Evolutionary conservation across 2,888 invertebrate species (phyloP), one percentile per base, ranked within the genome.

Genomic region (Elegia similella): DNA sequence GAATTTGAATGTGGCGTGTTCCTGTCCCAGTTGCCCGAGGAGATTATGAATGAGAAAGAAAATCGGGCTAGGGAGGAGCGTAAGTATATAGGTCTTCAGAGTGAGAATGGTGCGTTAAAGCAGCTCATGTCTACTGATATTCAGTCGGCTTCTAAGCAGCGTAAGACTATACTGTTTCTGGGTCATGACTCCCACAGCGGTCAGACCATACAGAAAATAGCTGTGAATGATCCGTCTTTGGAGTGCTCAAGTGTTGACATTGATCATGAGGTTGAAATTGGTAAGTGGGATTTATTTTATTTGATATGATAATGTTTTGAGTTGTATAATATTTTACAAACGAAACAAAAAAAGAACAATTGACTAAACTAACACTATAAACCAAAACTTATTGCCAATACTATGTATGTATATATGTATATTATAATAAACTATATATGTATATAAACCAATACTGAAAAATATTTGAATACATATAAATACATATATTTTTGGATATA

Each of bases 201-300:
- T 0, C 84, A 85, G 64, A 89, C 89, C 0, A 79, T 89, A n/a
- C 88, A 90, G 69, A 88, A 86, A 61, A 89, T 90, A 59, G 73
- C 82, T 1, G 76, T 84, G 29, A 78, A 81, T 57, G 86, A 89
- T 63, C 85, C 88, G 0, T 61, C 67, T 1, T 44, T 86, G 50
- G 73, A 77, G 53, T 89, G 88, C 55, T 62, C 69, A 1, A 74
- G 65, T 7, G 65, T 66, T 7, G 68, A 74, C 13, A 66, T 67
- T 1, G 76, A 76, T 16, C 66, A 67, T 65, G 80, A 80, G 68
- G 69, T 76, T 57, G 62, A 70, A 58, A 66, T 76, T 62, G 84
- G 86, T 85, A 59, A 78, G 82, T 77, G 42, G 57, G 6, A 29
- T 29, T 6, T 29, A 10, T 16, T 16, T 23, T n/a, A 7, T 8